Conservation (phyloP, 2,113 vertebrate genomes). For the Eurypyga helias region DNA sequence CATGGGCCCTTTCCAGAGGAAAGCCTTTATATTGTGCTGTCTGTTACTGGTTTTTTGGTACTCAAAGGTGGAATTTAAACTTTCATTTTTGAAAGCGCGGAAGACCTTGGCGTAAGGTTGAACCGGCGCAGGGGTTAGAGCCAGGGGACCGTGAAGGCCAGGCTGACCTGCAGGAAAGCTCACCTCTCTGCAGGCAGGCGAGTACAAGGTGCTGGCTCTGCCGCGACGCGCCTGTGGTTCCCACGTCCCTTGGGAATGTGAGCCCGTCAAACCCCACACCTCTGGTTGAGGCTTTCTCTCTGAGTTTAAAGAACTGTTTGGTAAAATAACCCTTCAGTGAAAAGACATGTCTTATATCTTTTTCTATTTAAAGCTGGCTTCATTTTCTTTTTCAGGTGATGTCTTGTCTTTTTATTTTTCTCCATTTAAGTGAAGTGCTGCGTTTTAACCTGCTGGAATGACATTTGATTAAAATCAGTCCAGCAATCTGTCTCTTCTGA, state of each 20-base stretch:
- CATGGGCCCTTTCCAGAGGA: background rate
- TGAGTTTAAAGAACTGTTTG: background rate
- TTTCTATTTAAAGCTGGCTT: background rate
- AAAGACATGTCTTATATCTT: background rate
- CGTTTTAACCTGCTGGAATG: background rate
- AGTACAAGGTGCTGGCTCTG: background rate
- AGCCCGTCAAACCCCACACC: background rate
- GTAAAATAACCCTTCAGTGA: background rate
- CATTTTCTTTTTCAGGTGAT: background rate
- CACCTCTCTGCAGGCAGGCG: fast-evolving
- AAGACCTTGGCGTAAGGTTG: background rate
- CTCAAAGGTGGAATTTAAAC: background rate
- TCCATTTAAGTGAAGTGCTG: background rate
- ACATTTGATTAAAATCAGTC: background rate
- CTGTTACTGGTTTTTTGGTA: background rate
- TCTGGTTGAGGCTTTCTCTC: background rate
- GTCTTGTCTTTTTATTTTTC: background rate
- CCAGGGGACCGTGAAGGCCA: background rate
- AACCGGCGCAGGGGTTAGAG: background rate
- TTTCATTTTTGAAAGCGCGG: background rate
- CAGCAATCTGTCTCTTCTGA: background rate
- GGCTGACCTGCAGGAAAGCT: background rate
- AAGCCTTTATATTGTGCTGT: background rate
- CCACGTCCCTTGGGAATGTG: fast-evolving
- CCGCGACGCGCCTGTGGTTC: fast-evolving